Evolutionary conservation across 2,888 invertebrate species (phyloP), one percentile per base, ranked within the genome.

Genomic region (Drosophila nigritarsus): DNA sequence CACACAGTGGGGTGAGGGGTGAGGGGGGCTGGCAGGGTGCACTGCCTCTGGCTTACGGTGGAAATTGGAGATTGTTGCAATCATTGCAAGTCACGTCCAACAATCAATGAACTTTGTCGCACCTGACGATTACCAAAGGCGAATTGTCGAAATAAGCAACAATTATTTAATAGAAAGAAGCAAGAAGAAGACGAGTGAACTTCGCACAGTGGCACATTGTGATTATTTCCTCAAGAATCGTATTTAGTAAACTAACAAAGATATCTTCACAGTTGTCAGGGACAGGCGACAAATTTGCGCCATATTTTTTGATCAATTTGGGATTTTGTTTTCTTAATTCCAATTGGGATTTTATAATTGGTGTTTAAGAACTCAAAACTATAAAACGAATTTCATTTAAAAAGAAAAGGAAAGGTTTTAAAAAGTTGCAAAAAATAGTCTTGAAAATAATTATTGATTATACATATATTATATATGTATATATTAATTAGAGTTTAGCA

Each of bases 21-120:
- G 15, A 0, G 15, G 18, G 7, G 15, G 18, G n/a, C n/a, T n/a
- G 4, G 15, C 8, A 32, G 29, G 24, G 40, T 18, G 6, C 3
- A 54, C 8, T 38, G 49, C 38, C 48, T 55, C 13, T 38, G 40
- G 34, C 40, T n/a, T 11, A 42, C 40, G 40, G 38, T 9, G 27
- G 5, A 48, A 15, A 63, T 36, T 53, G 53, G 8, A 9, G 29
- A 34, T 62, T 48, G n/a, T 45, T 51, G 66, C 59, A 69, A 56
- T 42, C 42, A 20, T 56, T 15, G 42, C 42, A 56, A 70, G 32
- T 58, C 45, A 49, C 50, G 49, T 56, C 66, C n/a, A 71, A 51
- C 74, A 83, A 75, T 86, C 81, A 81, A 70, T 83, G 87, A 87
- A 83, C 87, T 81, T 73, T 83, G 69, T 53, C 73, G 42, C 59